Base-by-base conservation (phyloP, 2,113 vertebrate species). In the Upupa epops region DNA sequence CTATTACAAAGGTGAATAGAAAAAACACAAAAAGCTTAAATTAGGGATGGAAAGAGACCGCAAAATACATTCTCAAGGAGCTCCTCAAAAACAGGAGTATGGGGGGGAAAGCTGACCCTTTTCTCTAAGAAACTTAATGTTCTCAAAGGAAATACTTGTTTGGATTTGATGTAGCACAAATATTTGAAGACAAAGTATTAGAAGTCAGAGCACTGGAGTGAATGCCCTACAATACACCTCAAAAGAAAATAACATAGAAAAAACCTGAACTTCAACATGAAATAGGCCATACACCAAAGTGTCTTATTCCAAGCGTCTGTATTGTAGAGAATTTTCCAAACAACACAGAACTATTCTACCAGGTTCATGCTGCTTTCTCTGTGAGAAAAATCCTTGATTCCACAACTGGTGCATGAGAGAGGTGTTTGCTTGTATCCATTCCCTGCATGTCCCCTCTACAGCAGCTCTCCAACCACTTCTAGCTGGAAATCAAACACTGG, bases 81-180 rank as follows among this genome's bases (percentile, higher is more conserved):
- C n/a, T n/a, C n/a, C n/a, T 2, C 3, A 34, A 55, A 63, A 26
- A n/a, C 4, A 31, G 2, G 6, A 25, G 4, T n/a, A 9, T 29
- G 5, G 42, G 19, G 8, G 24, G 25, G 1, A 40, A 86, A 65
- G 0, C 6, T 63, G 5, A 51, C 3, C 8, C 5, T 54, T 63
- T 73, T 49, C 16, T 88, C 24, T 69, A 48, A 61, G n/a, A 72
- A 88, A 11, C 1, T 5, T 20, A 34, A 25, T 2, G 69, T 77
- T 32, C n/a, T 63, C 64, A 15, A 63, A 52, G 18, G 36, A 54
- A 58, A 46, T 46, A 0, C n/a, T 79, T 32, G 4, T 34, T 83
- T 77, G 34, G 3, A 45, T 78, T 77, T 71, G 14, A 29, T 3
- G 31, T 45, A 22, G 42, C 36, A 63, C 13, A 60, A 34, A 2